Percentiles rank a stretch among this genome's conserved stretches.
Evolutionary conservation across 2,888 invertebrate genomes (phyloP).

Genomic region (Chorisops tibialis): DNA sequence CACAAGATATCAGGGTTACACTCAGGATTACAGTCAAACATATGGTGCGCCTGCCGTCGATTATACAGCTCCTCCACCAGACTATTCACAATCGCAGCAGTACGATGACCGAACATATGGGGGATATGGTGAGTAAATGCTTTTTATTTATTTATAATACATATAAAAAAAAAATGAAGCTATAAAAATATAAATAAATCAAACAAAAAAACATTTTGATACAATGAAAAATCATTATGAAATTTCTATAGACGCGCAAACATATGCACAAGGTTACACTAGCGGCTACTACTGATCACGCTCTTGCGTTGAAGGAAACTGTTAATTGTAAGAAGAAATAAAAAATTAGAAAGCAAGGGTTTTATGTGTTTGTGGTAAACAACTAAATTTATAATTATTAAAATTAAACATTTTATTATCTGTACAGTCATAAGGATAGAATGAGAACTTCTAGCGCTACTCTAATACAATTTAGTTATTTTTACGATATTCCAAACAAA

Average conservation of each 20-base stretch:
- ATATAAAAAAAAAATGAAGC: no score
- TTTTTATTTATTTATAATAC: not conserved
- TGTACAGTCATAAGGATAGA: not conserved
- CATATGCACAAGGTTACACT: constrained; percentile 51
- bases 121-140: constrained; percentile 48
- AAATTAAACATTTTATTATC: not conserved
- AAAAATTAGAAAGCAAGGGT: constrained; percentile 15
- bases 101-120: constrained; percentile 51
- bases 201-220: no score
- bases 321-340: constrained; percentile 5
- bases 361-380: constrained; percentile 20
- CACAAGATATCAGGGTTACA: constrained; percentile 49
- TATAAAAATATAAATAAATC: no score
- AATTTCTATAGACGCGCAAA: constrained; percentile 45
- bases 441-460: no score
- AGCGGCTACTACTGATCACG: constrained; percentile 48
- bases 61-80: constrained; percentile 49
- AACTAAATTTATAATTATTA: constrained; percentile 10
- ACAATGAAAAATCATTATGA: not conserved
- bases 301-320: not conserved
- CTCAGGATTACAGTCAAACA: constrained; percentile 51
- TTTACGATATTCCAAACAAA: not conserved
- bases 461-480: not conserved
- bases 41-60: constrained; percentile 51
- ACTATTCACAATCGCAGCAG: constrained; percentile 47